These are phyloP conservation scores for Corydoras maculifer DNA, from an alignment of 2,113 vertebrate species.

Conservation along the genomic window DNA sequence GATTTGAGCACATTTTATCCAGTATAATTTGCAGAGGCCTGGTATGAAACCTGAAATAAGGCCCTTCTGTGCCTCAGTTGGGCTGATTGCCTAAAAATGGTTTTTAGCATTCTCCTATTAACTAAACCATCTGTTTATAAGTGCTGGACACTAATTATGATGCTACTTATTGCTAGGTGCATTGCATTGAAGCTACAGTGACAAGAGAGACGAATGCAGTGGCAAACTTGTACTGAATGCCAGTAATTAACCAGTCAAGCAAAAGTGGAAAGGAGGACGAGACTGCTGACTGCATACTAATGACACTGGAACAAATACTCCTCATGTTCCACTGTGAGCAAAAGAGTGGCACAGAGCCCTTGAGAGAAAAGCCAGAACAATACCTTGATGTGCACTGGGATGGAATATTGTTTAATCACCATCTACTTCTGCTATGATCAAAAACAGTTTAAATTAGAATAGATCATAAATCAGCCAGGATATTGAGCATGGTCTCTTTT, in stretches of 20 bases:
- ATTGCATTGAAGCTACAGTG: slow-evolving; percentile 35
- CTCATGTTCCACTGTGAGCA: slow-evolving; percentile 20
- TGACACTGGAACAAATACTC: slow-evolving; percentile 33
- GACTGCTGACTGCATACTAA: slow-evolving; percentile 52
- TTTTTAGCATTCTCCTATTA: slow-evolving; percentile 25
- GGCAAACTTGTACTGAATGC: slow-evolving; percentile 51
- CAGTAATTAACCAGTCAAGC: slow-evolving; percentile 57
- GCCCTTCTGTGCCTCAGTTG: slow-evolving; percentile 12
- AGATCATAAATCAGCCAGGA: neutral
- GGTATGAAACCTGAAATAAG: no score
- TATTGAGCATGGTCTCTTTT: no score
- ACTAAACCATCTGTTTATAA: slow-evolving; percentile 21
- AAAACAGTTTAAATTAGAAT: neutral
- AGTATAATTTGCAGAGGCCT: no score
- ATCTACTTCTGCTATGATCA: neutral
- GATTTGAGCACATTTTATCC: no score
- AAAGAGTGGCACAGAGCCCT: neutral
- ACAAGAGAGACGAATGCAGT: slow-evolving; percentile 50
- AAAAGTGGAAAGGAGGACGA: slow-evolving; percentile 38
- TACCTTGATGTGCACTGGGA: neutral
- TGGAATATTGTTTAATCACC: neutral
- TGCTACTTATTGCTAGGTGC: slow-evolving; percentile 45
- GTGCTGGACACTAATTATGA: slow-evolving; percentile 40
- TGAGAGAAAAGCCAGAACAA: neutral
- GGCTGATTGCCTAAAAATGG: slow-evolving; percentile 19